phyloP scores from a whole-genome alignment of 2,113 vertebrate species.

The Alligator mississippiensis region DNA sequence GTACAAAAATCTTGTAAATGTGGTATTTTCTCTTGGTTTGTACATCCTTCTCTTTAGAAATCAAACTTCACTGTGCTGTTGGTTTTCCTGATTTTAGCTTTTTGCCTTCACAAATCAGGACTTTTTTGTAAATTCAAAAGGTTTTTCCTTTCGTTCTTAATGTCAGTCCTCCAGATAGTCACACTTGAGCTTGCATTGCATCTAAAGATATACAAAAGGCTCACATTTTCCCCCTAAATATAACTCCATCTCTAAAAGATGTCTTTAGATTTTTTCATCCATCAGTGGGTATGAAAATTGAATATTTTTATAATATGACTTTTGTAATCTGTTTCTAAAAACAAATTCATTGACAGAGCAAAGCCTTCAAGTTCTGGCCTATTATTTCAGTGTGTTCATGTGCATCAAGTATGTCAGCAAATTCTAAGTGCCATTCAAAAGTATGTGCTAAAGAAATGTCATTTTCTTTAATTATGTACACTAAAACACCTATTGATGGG shows the following conservation, averaged over 20 bases:
- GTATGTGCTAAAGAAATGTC: slow-evolving; percentile 53
- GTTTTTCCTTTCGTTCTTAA: slow-evolving; percentile 63
- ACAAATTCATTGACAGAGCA: slow-evolving; percentile 36
- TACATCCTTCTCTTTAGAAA: slow-evolving; percentile 63
- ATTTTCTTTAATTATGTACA: not conserved
- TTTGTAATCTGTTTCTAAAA: slow-evolving; percentile 72
- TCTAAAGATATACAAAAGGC: slow-evolving; percentile 61
- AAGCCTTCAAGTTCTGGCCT: slow-evolving; percentile 41
- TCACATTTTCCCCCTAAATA: slow-evolving; percentile 36
- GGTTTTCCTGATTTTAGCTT: slow-evolving; percentile 46
- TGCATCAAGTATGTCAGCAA: slow-evolving; percentile 45
- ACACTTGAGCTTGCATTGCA: slow-evolving; percentile 60
- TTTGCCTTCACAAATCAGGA: slow-evolving; percentile 64
- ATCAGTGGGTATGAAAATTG: slow-evolving; percentile 63
- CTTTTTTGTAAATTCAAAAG: slow-evolving; percentile 47
- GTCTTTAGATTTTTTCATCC: slow-evolving; percentile 58
- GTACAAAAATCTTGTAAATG: slow-evolving; percentile 51
- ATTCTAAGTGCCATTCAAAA: slow-evolving; percentile 64
- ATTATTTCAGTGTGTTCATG: not conserved
- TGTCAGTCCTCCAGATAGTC: slow-evolving; percentile 67
- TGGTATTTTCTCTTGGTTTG: slow-evolving; percentile 55
- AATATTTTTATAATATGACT: slow-evolving; percentile 69
- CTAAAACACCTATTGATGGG: not conserved
- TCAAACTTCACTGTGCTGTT: slow-evolving; percentile 50
- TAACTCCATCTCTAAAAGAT: slow-evolving; percentile 25